phyloP scores from a whole-genome alignment of 2,113 vertebrate species.

The Menura novaehollandiae region DNA sequence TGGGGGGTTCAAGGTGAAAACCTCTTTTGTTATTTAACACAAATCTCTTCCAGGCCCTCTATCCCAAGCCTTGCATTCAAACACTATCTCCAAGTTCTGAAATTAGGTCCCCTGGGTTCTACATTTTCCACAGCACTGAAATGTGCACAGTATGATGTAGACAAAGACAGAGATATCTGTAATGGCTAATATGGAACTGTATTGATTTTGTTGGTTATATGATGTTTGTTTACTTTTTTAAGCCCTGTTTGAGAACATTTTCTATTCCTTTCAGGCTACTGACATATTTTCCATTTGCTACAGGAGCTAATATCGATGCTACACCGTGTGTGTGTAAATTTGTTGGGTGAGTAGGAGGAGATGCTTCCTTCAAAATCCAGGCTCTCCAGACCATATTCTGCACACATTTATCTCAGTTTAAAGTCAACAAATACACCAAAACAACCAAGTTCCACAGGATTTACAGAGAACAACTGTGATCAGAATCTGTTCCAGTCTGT shows the following conservation, averaged over 20 bases:
- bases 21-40: background rate
- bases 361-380: slow-evolving; percentile 36
- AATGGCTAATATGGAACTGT: slow-evolving; percentile 8
- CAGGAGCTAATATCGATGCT: slow-evolving; percentile 30
- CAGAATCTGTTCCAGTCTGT: slow-evolving; percentile 26
- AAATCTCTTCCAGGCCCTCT: background rate
- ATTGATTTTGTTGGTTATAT: slow-evolving; percentile 43
- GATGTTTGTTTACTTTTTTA: slow-evolving; percentile 43
- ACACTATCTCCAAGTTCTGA: background rate
- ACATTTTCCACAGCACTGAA: slow-evolving; percentile 2
- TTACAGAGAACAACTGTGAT: background rate
- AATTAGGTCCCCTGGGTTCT: background rate
- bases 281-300: slow-evolving; percentile 29
- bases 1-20: background rate
- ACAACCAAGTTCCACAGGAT: background rate
- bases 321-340: background rate
- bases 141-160: background rate
- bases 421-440: background rate
- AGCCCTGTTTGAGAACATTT: slow-evolving; percentile 40
- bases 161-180: background rate
- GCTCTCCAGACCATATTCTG: slow-evolving; percentile 34
- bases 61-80: background rate
- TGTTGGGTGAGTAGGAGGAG: slow-evolving; percentile 38
- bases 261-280: background rate
- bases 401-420: background rate